These are phyloP conservation scores for Mesochorus sp. DNA, from an alignment of 2,888 invertebrate species.

Conservation along the genomic window DNA sequence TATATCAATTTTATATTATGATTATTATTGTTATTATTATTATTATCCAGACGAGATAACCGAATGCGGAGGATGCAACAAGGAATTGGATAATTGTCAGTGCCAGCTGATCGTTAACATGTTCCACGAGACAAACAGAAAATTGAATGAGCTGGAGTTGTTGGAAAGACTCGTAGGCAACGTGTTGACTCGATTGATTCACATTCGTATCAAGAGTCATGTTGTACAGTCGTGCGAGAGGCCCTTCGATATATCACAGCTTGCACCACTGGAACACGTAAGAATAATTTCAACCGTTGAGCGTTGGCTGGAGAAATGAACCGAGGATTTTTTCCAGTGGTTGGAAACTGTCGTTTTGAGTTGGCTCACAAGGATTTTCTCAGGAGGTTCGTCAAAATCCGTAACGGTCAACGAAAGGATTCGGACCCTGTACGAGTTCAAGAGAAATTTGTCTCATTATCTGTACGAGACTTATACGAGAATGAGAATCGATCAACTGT, in stretches of 20 bases:
- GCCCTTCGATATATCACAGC: slow-evolving; percentile 92
- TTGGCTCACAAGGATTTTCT: slow-evolving; percentile 93
- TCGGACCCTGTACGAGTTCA: slow-evolving; percentile 86
- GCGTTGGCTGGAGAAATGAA: slow-evolving; percentile 11
- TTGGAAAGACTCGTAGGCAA: slow-evolving; percentile 93
- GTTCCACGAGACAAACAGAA: slow-evolving; percentile 90
- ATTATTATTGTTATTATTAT: too few species aligned
- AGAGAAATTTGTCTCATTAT: slow-evolving; percentile 90
- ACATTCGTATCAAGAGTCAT: slow-evolving; percentile 91
- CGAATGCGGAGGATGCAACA: slow-evolving; percentile 89
- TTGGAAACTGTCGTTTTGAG: slow-evolving; percentile 92
- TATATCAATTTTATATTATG: too few species aligned
- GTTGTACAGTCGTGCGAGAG: slow-evolving; percentile 93
- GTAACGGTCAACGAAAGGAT: slow-evolving; percentile 84
- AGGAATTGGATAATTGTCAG: slow-evolving; percentile 85
- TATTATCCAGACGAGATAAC: slow-evolving; percentile 84
- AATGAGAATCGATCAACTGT: slow-evolving; percentile 94
- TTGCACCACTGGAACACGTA: slow-evolving; percentile 89
- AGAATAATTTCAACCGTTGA: slow-evolving; percentile 55
- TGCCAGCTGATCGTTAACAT: slow-evolving; percentile 87
- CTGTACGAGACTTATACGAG: slow-evolving; percentile 95
- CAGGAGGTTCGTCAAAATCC: slow-evolving; percentile 85
- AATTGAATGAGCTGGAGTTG: slow-evolving; percentile 89
- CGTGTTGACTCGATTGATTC: slow-evolving; percentile 92
- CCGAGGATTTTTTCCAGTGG: too few species aligned